Evolutionary conservation across 2,113 vertebrate species (phyloP).

Genomic region (Xiphophorus hellerii): DNA sequence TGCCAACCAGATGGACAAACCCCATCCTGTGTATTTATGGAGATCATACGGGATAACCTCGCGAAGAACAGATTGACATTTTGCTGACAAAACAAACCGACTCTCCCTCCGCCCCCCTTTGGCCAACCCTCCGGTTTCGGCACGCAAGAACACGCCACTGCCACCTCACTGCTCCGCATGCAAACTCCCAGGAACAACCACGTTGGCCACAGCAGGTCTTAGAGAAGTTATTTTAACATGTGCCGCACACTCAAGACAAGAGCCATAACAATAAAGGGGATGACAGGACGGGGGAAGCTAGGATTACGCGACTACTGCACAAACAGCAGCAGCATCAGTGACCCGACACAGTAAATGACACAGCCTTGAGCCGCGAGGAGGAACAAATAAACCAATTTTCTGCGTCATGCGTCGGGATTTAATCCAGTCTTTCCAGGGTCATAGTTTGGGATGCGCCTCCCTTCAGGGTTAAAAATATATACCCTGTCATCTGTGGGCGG

Average conservation of each 20-base stretch:
- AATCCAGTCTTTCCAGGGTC: slow-evolving; percentile 34
- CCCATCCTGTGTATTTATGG: slow-evolving; percentile 70
- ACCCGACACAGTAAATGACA: slow-evolving; percentile 56
- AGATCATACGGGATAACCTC: slow-evolving; percentile 78
- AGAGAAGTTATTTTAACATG: slow-evolving; percentile 64
- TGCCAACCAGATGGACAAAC: slow-evolving; percentile 74
- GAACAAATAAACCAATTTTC: slow-evolving; percentile 43
- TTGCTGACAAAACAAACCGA: slow-evolving; percentile 77
- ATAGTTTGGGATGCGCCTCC: slow-evolving; percentile 8
- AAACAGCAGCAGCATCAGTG: slow-evolving; percentile 53
- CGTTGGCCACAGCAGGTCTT: slow-evolving; percentile 70
- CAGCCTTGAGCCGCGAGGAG: slow-evolving; percentile 55
- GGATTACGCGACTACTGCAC: slow-evolving; percentile 57
- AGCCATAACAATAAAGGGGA: slow-evolving; percentile 66
- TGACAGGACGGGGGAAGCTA: slow-evolving; percentile 50
- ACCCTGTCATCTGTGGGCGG: neutral
- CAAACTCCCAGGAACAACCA: slow-evolving; percentile 44
- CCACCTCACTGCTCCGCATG: slow-evolving; percentile 16
- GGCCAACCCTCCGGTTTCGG: slow-evolving; percentile 35
- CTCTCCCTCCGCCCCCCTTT: too few species aligned
- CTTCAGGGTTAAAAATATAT: slow-evolving; percentile 5
- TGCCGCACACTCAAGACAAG: slow-evolving; percentile 45
- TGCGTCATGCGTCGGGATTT: slow-evolving; percentile 53
- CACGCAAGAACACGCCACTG: slow-evolving; percentile 44
- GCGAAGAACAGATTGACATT: slow-evolving; percentile 75